Base-by-base conservation (phyloP, 2,113 vertebrate species). In the Tragelaphus strepsiceros region DNA sequence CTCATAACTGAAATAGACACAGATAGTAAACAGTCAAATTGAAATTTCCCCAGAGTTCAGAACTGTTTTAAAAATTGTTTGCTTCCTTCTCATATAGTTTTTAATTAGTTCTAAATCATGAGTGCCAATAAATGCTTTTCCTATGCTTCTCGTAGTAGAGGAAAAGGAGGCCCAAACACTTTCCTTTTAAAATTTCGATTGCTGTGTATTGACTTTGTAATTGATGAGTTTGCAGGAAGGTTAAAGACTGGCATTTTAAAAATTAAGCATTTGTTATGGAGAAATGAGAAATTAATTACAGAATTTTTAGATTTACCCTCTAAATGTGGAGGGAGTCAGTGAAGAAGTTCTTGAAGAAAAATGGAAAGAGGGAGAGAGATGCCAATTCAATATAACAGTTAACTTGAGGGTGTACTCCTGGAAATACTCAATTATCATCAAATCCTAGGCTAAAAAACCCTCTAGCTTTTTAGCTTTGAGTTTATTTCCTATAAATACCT, bases 401-500 rank as follows among this genome's bases (percentile, higher is more conserved):
- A 94, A 89, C 86, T 95, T 53, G 62, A 94, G 90, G 26, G 39
- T 67, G 8, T 54, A 51, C 58, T 95, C 28, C 56, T 81, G 49
- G 78, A 77, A 91, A 54, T 35, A 49, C 51, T 59, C 61, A 82
- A 77, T 90, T 97, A 91, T 92, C 95, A 93, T 97, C 49, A 46
- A 88, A 92, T 58, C 87, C 83, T 53, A 46, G 83, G 83, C 61
- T 96, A 64, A 92, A 96, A 96, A 82, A 39, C 3, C 86, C 35
- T n/a, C 91, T 93, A 78, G 85, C 39, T 88, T 92, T 96, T 92
- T 89, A 94, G 88, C 61, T 94, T 94, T 84, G 84, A 97, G 80
- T 92, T 94, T 91, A 97, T 97, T 92, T 98, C 90, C 87, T 93
- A 92, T 71, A 97, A 95, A 97, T 77, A 88, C 32, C 80, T 92